phyloP scores from a whole-genome alignment of 1,140 invertebrate species.

The Macrotrachela quadricornifera region DNA sequence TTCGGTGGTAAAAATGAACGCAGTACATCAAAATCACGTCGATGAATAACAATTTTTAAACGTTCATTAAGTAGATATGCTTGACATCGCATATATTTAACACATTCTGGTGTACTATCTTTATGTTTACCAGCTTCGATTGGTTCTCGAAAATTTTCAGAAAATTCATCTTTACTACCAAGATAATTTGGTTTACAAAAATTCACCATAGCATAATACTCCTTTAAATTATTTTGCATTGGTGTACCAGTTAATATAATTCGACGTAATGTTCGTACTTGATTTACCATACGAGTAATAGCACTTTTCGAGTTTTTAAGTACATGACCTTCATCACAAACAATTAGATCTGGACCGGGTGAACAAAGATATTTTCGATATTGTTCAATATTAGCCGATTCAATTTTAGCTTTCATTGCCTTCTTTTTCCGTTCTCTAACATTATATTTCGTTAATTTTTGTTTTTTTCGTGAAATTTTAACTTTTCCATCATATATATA shows the following conservation, averaged over 20 bases:
- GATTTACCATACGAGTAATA: conserved; percentile 59
- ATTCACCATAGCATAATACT: conserved; percentile 85
- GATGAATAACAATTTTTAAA: conserved; percentile 67
- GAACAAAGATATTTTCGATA: too few species aligned
- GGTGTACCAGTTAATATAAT: conserved; percentile 84
- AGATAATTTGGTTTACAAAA: conserved; percentile 82
- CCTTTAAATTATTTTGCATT: conserved; percentile 77
- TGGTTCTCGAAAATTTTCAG: conserved; percentile 39
- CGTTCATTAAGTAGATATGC: conserved; percentile 78
- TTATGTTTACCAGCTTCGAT: conserved; percentile 83
- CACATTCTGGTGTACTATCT: conserved; percentile 66
- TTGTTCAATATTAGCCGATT: too few species aligned
- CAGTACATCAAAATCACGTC: conserved; percentile 72
- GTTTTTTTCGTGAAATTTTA: too few species aligned
- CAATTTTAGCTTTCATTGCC: too few species aligned
- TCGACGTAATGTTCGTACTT: conserved; percentile 50
- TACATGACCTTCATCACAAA: conserved; percentile 79
- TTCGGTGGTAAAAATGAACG: conserved; percentile 76
- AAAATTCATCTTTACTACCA: conserved; percentile 69
- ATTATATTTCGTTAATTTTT: too few species aligned
- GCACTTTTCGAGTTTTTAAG: conserved; percentile 70
- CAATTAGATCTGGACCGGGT: too few species aligned
- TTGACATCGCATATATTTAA: conserved; percentile 71
- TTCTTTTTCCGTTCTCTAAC: too few species aligned
- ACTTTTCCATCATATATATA: too few species aligned